Evolutionary conservation across 1,140 invertebrate genomes (phyloP), one percentile per base, ranked within the genome.

Genomic region (Popillia japonica): DNA sequence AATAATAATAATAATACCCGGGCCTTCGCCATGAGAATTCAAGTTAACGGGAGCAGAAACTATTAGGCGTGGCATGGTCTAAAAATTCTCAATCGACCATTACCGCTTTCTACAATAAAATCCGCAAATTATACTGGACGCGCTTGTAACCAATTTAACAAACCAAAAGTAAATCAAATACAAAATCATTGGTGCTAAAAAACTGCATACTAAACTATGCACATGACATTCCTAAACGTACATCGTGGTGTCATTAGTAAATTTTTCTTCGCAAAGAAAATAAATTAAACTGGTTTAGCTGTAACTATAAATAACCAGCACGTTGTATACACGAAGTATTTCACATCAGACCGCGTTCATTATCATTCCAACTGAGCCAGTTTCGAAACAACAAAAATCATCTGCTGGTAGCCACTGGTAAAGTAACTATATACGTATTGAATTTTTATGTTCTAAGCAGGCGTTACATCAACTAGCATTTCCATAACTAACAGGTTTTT

Each of bases 201-300:
- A n/a, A n/a, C n/a, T n/a, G n/a, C n/a, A n/a, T n/a, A n/a, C n/a
- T n/a, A n/a, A n/a, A n/a, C 10, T 4, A 48, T 48, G 17, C 3
- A 48, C 11, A 48, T 8, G 11, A 14, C 11, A 11, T 48, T 11
- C 8, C 10, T 11, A 48, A 10, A 11, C 4, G 11, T 48, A 48
- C 11, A 4, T 48, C 7, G 11, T 48, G 44, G 44, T 14, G 11
- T n/a, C 17, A 3, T 48, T 0, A 48, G 11, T 48, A 48, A 48
- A 48, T 48, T 14, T 3, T 11, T 48, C 44, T 0, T 14, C 17
- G 44, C 17, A 48, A 14, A 48, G 11, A 48, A 48, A 48, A 48
- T n/a, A 48, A 48, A 48, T n/a, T 48, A 48, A 48, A 48, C 44
- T 48, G 44, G 44, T n/a, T 48, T 48, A 14, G 17, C 44, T 48